These are phyloP conservation scores for Elachura formosa DNA, from an alignment of 2,113 vertebrate genomes.

Conservation along the genomic window DNA sequence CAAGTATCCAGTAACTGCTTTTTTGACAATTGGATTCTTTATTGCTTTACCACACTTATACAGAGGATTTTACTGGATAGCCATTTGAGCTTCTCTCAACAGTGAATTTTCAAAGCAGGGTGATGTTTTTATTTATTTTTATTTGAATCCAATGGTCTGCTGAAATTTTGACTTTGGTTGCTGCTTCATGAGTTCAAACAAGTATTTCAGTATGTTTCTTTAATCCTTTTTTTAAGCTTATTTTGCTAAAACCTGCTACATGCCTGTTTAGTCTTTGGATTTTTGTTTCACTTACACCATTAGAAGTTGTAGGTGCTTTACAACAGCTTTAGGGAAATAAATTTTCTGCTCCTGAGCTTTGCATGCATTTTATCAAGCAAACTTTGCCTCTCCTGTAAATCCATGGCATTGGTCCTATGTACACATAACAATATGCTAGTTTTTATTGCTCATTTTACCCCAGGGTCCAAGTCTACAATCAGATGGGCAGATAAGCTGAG, in stretches of 20 bases:
- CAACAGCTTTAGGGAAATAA: neutral
- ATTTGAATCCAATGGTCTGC: neutral
- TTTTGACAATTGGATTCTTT: neutral
- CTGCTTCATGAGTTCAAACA: neutral
- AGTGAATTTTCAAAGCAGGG: neutral
- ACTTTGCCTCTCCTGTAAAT: constrained; percentile 40
- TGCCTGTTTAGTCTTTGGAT: neutral
- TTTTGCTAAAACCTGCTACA: neutral
- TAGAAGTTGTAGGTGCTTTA: neutral
- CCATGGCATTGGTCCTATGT: neutral
- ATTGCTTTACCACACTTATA: neutral
- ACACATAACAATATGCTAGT: neutral
- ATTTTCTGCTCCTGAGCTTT: neutral
- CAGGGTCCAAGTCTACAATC: neutral
- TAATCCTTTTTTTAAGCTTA: neutral
- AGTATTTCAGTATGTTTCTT: neutral
- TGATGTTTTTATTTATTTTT: neutral
- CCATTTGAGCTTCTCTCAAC: neutral
- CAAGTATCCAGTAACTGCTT: neutral
- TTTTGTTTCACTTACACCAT: neutral
- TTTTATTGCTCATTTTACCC: neutral
- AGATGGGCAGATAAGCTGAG: neutral
- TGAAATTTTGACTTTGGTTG: neutral
- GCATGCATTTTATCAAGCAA: neutral
- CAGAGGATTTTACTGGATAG: neutral